phyloP scores from a whole-genome alignment of 2,888 invertebrate species.

The Macropis europaea region DNA sequence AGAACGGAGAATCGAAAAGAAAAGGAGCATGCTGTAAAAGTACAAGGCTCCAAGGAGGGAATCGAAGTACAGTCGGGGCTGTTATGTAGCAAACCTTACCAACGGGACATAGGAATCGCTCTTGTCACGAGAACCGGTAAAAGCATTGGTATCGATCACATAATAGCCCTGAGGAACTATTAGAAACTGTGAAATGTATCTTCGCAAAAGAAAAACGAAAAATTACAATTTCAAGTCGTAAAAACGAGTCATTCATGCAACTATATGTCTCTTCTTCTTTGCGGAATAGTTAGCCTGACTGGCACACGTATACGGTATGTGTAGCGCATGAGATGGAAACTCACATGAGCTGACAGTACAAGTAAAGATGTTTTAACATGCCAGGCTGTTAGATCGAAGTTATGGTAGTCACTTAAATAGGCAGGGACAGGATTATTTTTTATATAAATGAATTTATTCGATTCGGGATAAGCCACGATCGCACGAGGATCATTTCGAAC shows the following conservation, averaged over 20 bases:
- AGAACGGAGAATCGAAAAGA: background rate
- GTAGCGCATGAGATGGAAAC: conserved; percentile 52
- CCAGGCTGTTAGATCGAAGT: conserved; percentile 60
- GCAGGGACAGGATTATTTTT: conserved; percentile 62
- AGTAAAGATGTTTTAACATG: conserved; percentile 61
- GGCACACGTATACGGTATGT: no score
- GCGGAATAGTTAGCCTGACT: conserved; percentile 53
- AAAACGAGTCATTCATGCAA: conserved; percentile 71
- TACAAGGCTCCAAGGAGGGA: conserved; percentile 72
- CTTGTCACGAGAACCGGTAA: conserved; percentile 14
- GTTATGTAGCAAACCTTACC: conserved; percentile 66
- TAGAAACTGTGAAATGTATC: conserved; percentile 78
- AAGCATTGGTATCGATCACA: conserved; percentile 52
- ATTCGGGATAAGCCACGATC: conserved; percentile 5
- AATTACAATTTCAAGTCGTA: conserved; percentile 52
- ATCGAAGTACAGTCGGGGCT: conserved; percentile 68
- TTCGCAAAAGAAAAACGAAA: conserved; percentile 60
- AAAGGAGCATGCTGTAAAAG: conserved; percentile 74
- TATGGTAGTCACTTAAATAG: conserved; percentile 42
- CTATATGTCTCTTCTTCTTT: conserved; percentile 54
- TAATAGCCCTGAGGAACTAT: conserved; percentile 74
- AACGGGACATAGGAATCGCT: conserved; percentile 1
- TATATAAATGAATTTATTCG: conserved; percentile 1
- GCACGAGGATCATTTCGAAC: background rate
- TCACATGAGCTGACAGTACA: conserved; percentile 58